Percentiles rank a stretch among this genome's conserved stretches.
Evolutionary conservation across 2,797 vertebrate genomes (phyloP).

Genomic region (Mormyrops boulengeri): DNA sequence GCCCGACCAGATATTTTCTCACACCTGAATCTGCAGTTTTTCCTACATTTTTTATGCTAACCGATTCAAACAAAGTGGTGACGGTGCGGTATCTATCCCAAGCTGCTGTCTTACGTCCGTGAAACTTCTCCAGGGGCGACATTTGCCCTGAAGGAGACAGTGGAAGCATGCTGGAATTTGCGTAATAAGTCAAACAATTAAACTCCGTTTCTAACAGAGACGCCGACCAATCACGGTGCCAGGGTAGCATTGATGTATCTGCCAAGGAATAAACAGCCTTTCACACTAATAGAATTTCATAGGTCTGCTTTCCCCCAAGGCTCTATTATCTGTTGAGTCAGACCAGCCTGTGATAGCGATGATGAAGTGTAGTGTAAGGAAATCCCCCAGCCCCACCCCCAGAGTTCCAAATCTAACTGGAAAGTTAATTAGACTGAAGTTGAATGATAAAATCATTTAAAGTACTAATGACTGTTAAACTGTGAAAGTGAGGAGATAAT

Average conservation of each 20-base stretch:
- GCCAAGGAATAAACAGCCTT: conserved; percentile 1
- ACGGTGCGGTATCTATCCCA: not conserved
- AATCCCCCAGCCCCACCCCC: not conserved
- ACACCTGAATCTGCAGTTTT: not conserved
- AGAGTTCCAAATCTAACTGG: not conserved
- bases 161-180: not conserved
- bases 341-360: not conserved
- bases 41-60: not conserved
- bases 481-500: not conserved
- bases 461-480: not conserved
- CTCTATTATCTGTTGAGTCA: not conserved
- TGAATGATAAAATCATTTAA: not conserved
- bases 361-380: not conserved
- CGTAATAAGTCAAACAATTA: not conserved
- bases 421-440: conserved; percentile 9
- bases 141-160: not conserved
- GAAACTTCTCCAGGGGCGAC: not conserved
- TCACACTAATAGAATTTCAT: conserved; percentile 1
- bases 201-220: not conserved
- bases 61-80: not conserved
- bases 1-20: not conserved
- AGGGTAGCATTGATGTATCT: not conserved
- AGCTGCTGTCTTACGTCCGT: not conserved
- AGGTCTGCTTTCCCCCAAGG: not conserved
- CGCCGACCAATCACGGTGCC: not conserved